phyloP scores from a whole-genome alignment of 2,113 vertebrate species.

The Steatornis caripensis region DNA sequence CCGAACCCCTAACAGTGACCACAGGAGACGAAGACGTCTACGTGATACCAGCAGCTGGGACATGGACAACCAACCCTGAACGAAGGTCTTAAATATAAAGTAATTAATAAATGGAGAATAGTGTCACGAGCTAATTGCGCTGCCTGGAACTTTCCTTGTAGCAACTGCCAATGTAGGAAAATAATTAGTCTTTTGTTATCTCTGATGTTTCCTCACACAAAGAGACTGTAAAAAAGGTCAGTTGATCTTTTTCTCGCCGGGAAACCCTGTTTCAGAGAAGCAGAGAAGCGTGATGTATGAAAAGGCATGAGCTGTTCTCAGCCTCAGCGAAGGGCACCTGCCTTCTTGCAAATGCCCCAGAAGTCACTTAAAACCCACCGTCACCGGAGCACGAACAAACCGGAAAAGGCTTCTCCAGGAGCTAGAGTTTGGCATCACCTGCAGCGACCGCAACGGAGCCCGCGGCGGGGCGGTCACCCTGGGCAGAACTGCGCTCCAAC shows the following conservation, averaged over 20 bases:
- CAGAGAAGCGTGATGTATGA: not conserved
- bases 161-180: not conserved
- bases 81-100: not conserved
- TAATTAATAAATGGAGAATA: not conserved
- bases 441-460: no score
- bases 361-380: not conserved
- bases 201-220: not conserved
- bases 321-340: not conserved
- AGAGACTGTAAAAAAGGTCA: not conserved
- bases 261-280: not conserved
- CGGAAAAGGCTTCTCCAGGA: no score
- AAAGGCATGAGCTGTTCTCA: not conserved
- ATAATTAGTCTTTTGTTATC: constrained; percentile 4
- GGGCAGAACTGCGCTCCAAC: no score
- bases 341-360: not conserved
- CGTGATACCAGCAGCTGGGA: not conserved
- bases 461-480: no score
- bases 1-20: not conserved
- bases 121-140: not conserved
- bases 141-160: not conserved
- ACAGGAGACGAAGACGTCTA: not conserved
- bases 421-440: no score
- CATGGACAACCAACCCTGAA: not conserved
- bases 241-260: not conserved
- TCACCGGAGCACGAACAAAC: not conserved